phyloP scores from a whole-genome alignment of 2,797 vertebrate genomes.

The Acanthurus lineatus region DNA sequence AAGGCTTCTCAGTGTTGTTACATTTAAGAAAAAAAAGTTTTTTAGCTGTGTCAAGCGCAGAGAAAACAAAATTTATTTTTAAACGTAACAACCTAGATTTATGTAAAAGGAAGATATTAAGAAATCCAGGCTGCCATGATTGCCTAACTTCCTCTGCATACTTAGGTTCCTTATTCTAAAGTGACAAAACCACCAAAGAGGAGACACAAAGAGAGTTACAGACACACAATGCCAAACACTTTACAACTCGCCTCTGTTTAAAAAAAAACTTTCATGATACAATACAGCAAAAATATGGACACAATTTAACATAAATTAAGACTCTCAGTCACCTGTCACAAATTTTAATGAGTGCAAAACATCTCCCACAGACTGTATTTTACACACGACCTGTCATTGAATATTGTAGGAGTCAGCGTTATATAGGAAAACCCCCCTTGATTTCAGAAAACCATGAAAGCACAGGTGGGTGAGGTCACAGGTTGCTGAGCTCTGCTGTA shows the following conservation, averaged over 20 bases:
- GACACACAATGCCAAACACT: background rate
- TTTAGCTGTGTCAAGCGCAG: background rate
- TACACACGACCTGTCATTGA: background rate
- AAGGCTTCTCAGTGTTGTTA: background rate
- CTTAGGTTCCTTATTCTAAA: conserved; percentile 72
- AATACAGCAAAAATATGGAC: background rate
- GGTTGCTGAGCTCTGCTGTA: conserved; percentile 1
- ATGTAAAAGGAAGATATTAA: conserved; percentile 49
- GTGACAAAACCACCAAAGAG: background rate
- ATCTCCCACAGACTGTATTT: background rate
- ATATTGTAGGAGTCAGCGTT: background rate
- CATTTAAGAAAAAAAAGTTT: background rate
- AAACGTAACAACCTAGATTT: conserved; percentile 7
- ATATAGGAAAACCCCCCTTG: background rate
- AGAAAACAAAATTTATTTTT: background rate
- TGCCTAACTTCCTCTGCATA: conserved; percentile 80
- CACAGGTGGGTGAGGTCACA: conserved; percentile 1
- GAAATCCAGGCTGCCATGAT: conserved; percentile 66
- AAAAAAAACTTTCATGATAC: background rate
- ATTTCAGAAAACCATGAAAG: conserved; percentile 22
- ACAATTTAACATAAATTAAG: background rate
- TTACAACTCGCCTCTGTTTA: background rate
- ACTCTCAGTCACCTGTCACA: background rate
- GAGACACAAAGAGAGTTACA: background rate
- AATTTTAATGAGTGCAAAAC: background rate